Evolutionary conservation across 1,140 invertebrate genomes (phyloP), one percentile per base, ranked within the genome.

Genomic region (Belonocnema kinseyi): DNA sequence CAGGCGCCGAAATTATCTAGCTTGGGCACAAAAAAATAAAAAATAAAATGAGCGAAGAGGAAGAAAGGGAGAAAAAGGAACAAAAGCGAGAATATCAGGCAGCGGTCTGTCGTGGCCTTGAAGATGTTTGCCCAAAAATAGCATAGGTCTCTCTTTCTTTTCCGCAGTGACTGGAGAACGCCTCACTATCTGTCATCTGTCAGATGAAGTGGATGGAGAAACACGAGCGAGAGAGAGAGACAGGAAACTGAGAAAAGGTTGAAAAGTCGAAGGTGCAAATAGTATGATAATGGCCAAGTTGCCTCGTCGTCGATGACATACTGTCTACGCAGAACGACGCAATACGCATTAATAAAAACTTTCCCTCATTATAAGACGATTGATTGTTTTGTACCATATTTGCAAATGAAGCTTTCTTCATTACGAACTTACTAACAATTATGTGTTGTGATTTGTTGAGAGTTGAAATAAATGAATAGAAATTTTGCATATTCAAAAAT

Each of bases 81-180:
- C 75, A 70, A 78, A 70, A 76, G 76, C 77, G 77, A 76, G 72
- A 76, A 51, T 46, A 61, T 66, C 52, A 52, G 74, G 66, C 50
- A 71, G 19, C 73, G 66, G 75, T 70, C 78, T 80, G 79, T 75
- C 72, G 66, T 66, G 83, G 75, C 85, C 86, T 87, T 87, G 82
- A 78, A 80, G 81, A 83, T 78, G 83, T 80, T 85, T 76, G 80
- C 78, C 79, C 79, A 81, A 83, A 85, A 85, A 86, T 83, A 83
- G 77, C 80, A 66, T 46, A 74, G 73, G 61, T 53, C 72, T 50
- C 21, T 53, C 58, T 75, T 72, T 78, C 53, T 51, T 56, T 72
- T 53, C 21, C 50, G 26, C 66, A 19, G 46, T 51, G 61, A 33
- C n/a, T 71, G 46, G 50, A 50, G 40, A 72, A 50, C 71, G 71